A percentile compares a stretch with the other conserved stretches of the same genome.
phyloP scores from a whole-genome alignment of 2,113 vertebrate genomes.

The Bos javanicus region DNA sequence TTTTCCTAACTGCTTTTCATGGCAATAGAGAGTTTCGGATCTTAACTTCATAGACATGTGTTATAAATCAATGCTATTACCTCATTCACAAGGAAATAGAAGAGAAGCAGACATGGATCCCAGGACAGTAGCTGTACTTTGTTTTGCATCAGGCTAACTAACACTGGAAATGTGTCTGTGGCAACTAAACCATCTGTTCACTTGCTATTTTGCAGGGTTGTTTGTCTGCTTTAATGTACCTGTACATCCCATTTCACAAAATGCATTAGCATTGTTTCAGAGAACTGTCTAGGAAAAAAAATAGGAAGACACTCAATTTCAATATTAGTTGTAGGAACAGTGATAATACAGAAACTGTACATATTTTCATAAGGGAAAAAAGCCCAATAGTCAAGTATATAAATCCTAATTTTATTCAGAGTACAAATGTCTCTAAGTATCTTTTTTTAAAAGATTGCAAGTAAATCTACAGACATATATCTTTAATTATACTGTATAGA shows the following conservation, averaged over 20 bases:
- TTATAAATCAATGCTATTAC: conserved; percentile 42
- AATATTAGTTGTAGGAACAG: neutral
- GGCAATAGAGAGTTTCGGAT: neutral
- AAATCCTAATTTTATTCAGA: neutral
- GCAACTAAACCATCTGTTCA: conserved; percentile 44
- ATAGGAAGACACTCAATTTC: neutral
- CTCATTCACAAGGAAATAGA: neutral
- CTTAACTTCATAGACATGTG: neutral
- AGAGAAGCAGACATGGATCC: neutral
- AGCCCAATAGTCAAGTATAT: neutral
- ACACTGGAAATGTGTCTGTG: conserved; percentile 19
- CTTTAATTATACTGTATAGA: neutral
- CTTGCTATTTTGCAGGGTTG: neutral
- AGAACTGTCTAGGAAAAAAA: neutral
- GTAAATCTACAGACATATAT: neutral
- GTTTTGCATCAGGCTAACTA: neutral
- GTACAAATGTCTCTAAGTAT: neutral
- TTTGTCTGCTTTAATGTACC: conserved; percentile 34
- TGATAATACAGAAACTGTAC: neutral
- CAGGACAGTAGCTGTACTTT: neutral
- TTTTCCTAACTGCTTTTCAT: neutral
- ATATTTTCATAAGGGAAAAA: neutral
- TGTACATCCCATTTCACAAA: conserved; percentile 17
- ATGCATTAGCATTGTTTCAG: neutral
- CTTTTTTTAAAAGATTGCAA: neutral